Evolutionary conservation across 2,888 invertebrate genomes (phyloP).

Genomic region (Ennomos quercinarius): DNA sequence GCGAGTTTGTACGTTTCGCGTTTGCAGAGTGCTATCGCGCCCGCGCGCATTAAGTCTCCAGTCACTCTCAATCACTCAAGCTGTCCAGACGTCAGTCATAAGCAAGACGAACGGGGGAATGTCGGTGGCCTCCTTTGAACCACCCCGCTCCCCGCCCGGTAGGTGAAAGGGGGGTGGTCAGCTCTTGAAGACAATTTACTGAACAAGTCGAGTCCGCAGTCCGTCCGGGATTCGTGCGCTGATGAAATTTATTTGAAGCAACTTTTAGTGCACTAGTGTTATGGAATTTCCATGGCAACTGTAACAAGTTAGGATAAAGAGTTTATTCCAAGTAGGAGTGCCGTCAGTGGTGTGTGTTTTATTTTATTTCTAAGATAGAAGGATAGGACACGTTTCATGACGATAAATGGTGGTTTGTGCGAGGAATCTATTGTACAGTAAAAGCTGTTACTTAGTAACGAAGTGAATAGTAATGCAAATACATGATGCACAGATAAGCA

Average conservation of each 20-base stretch:
- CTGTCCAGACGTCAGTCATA: conserved; percentile 84
- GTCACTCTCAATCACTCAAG: conserved; percentile 85
- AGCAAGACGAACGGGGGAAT: conserved; percentile 83
- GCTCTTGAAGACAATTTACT: conserved; percentile 85
- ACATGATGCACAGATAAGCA: no score
- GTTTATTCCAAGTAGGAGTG: conserved; percentile 30
- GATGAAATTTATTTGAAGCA: conserved; percentile 81
- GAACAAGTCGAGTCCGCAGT: conserved; percentile 71
- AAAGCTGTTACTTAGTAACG: conserved; percentile 1
- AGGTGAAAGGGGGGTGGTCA: conserved; percentile 72
- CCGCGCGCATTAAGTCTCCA: conserved; percentile 82
- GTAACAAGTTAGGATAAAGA: conserved; percentile 35
- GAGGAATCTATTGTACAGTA: not conserved
- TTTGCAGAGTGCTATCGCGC: conserved; percentile 60
- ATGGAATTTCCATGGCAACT: conserved; percentile 62
- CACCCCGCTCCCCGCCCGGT: conserved; percentile 56
- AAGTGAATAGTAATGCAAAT: no score
- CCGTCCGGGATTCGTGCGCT: conserved; percentile 71
- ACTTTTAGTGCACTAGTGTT: conserved; percentile 67
- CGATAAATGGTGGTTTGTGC: conserved; percentile 3
- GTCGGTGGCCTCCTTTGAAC: conserved; percentile 72
- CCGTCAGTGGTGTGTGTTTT: conserved; percentile 25
- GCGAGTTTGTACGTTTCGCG: conserved; percentile 54
- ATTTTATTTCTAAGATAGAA: conserved; percentile 15
- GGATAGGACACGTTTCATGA: conserved; percentile 10